A percentile compares a stretch with the other conserved stretches of the same genome.
Conservation (phyloP, 2,113 vertebrate species). For the Tretioscincus oriximinensis region DNA sequence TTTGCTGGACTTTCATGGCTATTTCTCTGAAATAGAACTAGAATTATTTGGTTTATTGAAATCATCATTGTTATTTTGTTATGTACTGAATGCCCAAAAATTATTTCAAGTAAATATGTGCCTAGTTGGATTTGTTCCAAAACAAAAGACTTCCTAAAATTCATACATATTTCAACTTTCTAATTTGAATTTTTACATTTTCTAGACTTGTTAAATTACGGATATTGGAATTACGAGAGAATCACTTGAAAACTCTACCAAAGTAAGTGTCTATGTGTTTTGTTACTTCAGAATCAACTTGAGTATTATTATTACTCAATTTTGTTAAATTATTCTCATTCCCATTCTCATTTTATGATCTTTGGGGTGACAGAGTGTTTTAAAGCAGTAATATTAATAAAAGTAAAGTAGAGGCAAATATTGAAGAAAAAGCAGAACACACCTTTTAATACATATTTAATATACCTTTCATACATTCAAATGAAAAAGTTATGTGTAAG, state of each 20-base stretch:
- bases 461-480: not conserved
- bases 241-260: conserved; percentile 99
- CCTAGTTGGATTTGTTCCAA: accelerated
- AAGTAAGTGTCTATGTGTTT: conserved; percentile 83
- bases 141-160: not conserved
- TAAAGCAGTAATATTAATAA: not conserved
- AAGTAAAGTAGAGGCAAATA: accelerated
- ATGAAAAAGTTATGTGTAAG: not conserved
- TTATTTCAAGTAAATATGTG: not conserved
- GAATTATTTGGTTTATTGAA: conserved; percentile 1
- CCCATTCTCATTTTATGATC: not conserved
- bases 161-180: not conserved
- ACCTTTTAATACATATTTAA: not conserved
- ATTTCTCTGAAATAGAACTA: too few species aligned
- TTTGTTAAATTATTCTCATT: not conserved
- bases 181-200: not conserved
- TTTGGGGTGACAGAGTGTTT: not conserved
- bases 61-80: not conserved
- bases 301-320: not conserved
- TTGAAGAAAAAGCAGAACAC: not conserved
- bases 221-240: conserved; percentile 97
- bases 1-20: too few species aligned
- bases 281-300: not conserved
- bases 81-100: not conserved
- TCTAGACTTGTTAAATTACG: conserved; percentile 94